Evolutionary conservation across 2,113 vertebrate species (phyloP), one percentile per base, ranked within the genome.

Genomic region (Thamnophis sirtalis): DNA sequence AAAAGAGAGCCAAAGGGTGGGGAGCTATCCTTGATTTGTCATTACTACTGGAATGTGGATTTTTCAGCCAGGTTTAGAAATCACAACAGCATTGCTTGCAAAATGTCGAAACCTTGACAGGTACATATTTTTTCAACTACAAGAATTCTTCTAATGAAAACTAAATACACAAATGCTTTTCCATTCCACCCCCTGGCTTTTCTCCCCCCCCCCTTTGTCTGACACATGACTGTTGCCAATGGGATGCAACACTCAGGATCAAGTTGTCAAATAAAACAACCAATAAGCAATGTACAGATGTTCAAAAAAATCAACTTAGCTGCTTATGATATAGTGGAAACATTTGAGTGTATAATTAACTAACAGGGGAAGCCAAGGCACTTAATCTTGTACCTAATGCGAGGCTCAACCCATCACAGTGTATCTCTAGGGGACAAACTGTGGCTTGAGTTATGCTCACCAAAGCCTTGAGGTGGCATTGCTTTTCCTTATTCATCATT

Each of bases 301-400:
- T 96, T 98, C 97, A 97, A 98, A 98, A 50, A 88, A 98, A 98
- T 38, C 63, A 33, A 95, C 95, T 96, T 97, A 95, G 95, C 95
- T 97, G 96, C 96, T 85, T 95, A 93, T 94, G 95, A 96, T 97
- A 97, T 97, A 97, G 95, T 96, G 95, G 96, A 96, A 98, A 97
- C 97, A 97, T 98, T 97, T 98, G 98, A 98, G 98, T 98, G 97
- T 99, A 98, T 99, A 99, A 99, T 99, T 99, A 98, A 98, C 97
- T 97, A 98, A 98, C 97, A 97, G 96, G 97, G 97, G 97, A 98
- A 98, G 97, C 95, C 95, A 94, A 96, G 97, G 97, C 98, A 98
- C 98, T 99, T 98, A 98, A 98, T 99, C 98, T 98, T 98, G 96
- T 97, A 97, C 97, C 96, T 98, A 98, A 99, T 98, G 98, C 97